A percentile compares a stretch with the other conserved stretches of the same genome.
Conservation (phyloP, 2,888 invertebrate genomes). For the Thera britannica region DNA sequence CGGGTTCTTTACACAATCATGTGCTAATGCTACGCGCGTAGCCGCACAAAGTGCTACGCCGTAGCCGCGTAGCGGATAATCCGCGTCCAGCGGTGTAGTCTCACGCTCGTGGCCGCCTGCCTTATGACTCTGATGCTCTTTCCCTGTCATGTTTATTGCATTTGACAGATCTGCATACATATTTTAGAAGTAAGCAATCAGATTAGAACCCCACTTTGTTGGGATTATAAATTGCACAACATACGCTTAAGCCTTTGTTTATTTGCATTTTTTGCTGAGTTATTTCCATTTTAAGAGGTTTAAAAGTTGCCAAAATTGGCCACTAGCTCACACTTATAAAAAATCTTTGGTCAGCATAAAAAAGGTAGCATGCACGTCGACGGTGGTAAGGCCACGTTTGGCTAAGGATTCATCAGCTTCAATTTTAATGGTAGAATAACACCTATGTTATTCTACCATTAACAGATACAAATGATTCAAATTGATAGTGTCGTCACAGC, state of each 20-base stretch:
- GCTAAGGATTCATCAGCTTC: not conserved
- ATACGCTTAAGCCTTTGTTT: not conserved
- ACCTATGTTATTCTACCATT: no score
- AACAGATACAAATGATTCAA: not conserved
- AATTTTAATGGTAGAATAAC: not conserved
- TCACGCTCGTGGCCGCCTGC: slow-evolving; percentile 64
- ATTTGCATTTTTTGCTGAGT: not conserved
- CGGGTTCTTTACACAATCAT: slow-evolving; percentile 43
- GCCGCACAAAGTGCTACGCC: slow-evolving; percentile 65
- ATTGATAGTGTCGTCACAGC: slow-evolving; percentile 7
- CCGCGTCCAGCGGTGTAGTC: slow-evolving; percentile 76
- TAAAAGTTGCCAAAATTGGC: not conserved
- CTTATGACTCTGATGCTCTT: slow-evolving; percentile 74
- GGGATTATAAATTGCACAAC: slow-evolving; percentile 9
- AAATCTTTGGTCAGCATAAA: no score
- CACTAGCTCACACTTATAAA: not conserved
- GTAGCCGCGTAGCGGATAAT: slow-evolving; percentile 78
- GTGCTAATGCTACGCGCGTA: slow-evolving; percentile 67
- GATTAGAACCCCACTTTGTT: slow-evolving; percentile 53
- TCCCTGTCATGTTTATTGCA: slow-evolving; percentile 78
- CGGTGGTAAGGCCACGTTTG: not conserved
- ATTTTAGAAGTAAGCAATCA: slow-evolving; percentile 48
- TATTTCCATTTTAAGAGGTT: not conserved
- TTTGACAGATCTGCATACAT: slow-evolving; percentile 67
- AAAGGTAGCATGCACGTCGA: no score